Evolutionary conservation across 1,140 invertebrate genomes (phyloP), one percentile per base, ranked within the genome.

Genomic region (Bombus picipes): DNA sequence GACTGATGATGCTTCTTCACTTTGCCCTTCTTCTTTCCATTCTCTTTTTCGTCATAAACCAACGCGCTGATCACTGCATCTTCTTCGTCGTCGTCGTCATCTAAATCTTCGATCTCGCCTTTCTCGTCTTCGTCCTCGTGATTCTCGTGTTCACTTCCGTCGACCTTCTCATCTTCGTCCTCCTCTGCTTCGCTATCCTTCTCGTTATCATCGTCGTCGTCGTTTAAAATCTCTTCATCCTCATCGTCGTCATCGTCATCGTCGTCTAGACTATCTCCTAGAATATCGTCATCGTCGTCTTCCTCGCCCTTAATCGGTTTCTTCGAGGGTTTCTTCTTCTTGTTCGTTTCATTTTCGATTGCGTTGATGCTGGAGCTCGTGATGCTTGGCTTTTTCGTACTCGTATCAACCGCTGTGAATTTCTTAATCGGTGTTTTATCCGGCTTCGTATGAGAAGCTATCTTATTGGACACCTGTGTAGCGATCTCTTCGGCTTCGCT

Each of bases 51-150:
- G 25, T 89, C 91, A 1, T 91, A 90, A 15, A 92, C 91, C 37
- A 94, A 87, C 13, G 92, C 93, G 47, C 86, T 92, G 18, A 93
- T 66, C 32, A 93, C 89, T 4, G 93, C 91, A 0, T 94, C 92
- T 25, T 89, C 93, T 2, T 90, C 89, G n/a, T 91, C 91, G 22
- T 91, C 91, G 1, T 92, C 92, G 10, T 92, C 91, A 8, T 91
- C 86, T 0, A 92, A 86, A 43, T 92, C 91, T 1, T 88, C 87
- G 12, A 92, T 6, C 28, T 92, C 88, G 12, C 83, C 72, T 25
- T 90, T 85, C 28, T 90, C 81, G 37, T 87, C 87, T 18, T 92
- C 91, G 10, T 92, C 86, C 18, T 90, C 83, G 2, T 85, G 47
- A 15, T 86, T 68, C 9, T 91, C 81, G 28, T 90, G 75, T 8